Base-by-base conservation (phyloP, 2,888 invertebrate genomes). In the Idaea dimidiata region DNA sequence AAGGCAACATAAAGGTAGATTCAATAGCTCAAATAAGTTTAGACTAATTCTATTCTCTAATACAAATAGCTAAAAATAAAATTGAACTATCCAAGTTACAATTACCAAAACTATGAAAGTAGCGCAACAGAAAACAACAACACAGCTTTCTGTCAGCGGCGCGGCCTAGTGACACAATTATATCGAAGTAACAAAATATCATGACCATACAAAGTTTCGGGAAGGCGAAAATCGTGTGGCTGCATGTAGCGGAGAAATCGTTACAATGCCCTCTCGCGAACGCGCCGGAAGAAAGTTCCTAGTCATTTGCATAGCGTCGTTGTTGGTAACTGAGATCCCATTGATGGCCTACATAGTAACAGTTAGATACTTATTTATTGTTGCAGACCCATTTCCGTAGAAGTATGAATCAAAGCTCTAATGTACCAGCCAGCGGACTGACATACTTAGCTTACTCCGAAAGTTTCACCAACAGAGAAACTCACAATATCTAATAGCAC, bases 401-500 rank as follows among this genome's bases (percentile, higher is more conserved):
- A 86, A 87, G 88, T 89, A 84, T 85, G 84, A 85, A 62, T 64
- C 69, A 63, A 68, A 69, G 83, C 81, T 81, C 75, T 73, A 75
- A 75, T 76, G 76, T 71, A 66, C 75, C 71, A 78, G 80, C 81
- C 82, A 74, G 81, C 79, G 78, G 78, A 80, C 78, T 82, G 90
- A 84, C 88, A 88, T 83, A 89, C 87, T 90, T 89, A 81, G 83
- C 83, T 85, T 81, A 83, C 84, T 87, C 86, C 82, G 84, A 89
- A 89, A 89, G 91, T 91, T 92, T 91, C 91, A 86, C 89, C 88
- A 78, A 84, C 85, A 87, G 90, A 91, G 91, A 92, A 91, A 91
- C 86, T 84, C 83, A 88, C 88, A 86, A 87, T 88, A 87, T 88
- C 87, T 89, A 89, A 89, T 88, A 86, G 85, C 86, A 81, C 86